Evolutionary conservation across 2,888 invertebrate species (phyloP), one percentile per base, ranked within the genome.

Genomic region (Ctena decussata): DNA sequence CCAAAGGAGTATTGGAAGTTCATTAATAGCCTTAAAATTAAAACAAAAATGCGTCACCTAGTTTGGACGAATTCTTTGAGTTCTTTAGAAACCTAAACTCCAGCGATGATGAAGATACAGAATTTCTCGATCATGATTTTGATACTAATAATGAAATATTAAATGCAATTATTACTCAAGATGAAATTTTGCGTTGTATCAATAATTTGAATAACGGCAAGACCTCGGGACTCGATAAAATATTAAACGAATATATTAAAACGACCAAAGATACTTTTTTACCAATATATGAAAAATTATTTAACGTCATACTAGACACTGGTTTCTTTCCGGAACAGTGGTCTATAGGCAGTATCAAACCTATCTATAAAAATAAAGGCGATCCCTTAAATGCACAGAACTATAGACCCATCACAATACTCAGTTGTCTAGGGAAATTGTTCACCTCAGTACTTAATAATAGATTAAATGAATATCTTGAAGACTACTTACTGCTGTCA

Each of bases 381-480:
- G 21, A 27, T 27, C 27, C 30, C 2, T 2, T 3, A 30, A 18
- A 24, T 27, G 15, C 30, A 6, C 6, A 24, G 1, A 60, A 60
- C 30, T 60, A 60, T 18, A 60, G 60, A 18, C 60, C 60, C 2
- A 60, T 60, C 3, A 60, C 77, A 18, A 65, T 77, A 39, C 35
- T 77, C 2, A 77, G 77, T 30, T 77, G 65, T 24, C 30, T 65
- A 41, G 24, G 77, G 0, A 77, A 77, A 35, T 21, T 77, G 21
- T 75, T 75, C 15, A 75, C 75, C 2, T 57, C 74, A 18, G n/a
- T 75, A 60, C 30, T 75, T 15, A 77, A 77, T n/a, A 44, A 5
- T 37, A 65, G 77, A 41, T 21, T 77, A 8, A 77, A 39, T 21
- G 5, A 65, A 27, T 77, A 30, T 21, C 21, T 65, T 30, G 65